A percentile compares a stretch with the other conserved stretches of the same genome.
Conservation (phyloP, 2,797 vertebrate species). For the Sebastes itinus region DNA sequence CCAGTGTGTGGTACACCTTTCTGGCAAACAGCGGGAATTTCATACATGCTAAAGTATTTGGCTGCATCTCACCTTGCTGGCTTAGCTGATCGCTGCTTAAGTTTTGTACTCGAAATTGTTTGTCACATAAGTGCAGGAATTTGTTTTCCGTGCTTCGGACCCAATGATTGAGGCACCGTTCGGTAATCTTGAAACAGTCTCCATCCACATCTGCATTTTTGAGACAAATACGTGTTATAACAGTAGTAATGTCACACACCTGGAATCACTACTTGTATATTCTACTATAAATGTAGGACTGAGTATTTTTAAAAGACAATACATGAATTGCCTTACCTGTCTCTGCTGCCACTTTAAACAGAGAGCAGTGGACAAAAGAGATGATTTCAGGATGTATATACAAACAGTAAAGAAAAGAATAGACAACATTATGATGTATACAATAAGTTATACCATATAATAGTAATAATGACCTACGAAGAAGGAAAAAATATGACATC, state of each 20-base stretch:
- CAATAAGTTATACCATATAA: background rate
- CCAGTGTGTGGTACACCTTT: background rate
- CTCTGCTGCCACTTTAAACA: background rate
- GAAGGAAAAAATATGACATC: background rate
- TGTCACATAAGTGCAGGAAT: constrained; percentile 16
- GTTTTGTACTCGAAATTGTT: background rate
- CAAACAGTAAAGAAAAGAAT: background rate
- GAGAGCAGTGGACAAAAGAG: background rate
- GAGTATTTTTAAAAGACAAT: background rate
- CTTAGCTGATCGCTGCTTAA: fast-evolving
- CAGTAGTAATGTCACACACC: background rate
- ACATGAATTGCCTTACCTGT: background rate
- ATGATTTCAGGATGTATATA: background rate
- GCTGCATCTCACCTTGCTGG: background rate
- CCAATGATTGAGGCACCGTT: fast-evolving
- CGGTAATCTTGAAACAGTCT: fast-evolving
- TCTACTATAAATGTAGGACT: background rate
- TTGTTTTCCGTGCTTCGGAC: constrained; percentile 9
- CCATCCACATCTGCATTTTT: background rate
- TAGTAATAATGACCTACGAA: background rate
- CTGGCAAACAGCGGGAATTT: background rate
- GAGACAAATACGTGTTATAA: background rate
- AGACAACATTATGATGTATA: background rate
- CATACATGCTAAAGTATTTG: background rate
- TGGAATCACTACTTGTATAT: background rate